Evolutionary conservation across 2,113 vertebrate species (phyloP), one percentile per base, ranked within the genome.

Genomic region (Mormyrus lacerda): DNA sequence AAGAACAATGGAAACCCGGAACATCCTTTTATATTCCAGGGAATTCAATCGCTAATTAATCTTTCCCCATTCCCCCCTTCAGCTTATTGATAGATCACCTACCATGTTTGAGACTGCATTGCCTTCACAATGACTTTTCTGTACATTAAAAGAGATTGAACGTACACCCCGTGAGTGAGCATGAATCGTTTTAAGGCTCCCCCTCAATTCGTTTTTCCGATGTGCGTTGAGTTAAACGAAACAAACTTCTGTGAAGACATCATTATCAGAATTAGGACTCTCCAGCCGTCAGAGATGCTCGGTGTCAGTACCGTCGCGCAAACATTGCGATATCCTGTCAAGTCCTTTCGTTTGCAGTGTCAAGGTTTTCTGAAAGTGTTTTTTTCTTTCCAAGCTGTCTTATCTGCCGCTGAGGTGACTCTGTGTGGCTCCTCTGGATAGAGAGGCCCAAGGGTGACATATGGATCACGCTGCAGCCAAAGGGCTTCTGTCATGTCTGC

Each of bases 321-420:
- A 90, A 84, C 87, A 89, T 92, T 86, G 87, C 92, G 90, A 92
- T 91, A 84, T 87, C 89, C 44, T 91, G 90, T 94, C 91, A 92
- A 58, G 89, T 89, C 88, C 88, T 90, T 92, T 92, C 89, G 91
- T 92, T 91, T 83, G 69, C 65, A 24, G 42, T 91, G 92, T 92
- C 91, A 90, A 87, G 79, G 88, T 89, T 89, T 91, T 90, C 88
- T 45, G 88, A 88, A 83, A 69, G 45, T 88, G 87, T 88, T 92
- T 93, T 83, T 65, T 35, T 88, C 87, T 89, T 92, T 93, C 91
- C 85, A 83, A 91, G 91, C 89, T 88, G 10, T 91, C 90, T 93
- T 93, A 94, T 94, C 91, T 91, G 85, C 90, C 87, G 88, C 89
- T 89, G 90, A 92, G 69, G 76, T 92, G 93, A 92, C 94, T 91